These are phyloP conservation scores for Scaptodrosophila latifasciaeformis DNA, from an alignment of 2,888 invertebrate genomes.

Conservation along the genomic window DNA sequence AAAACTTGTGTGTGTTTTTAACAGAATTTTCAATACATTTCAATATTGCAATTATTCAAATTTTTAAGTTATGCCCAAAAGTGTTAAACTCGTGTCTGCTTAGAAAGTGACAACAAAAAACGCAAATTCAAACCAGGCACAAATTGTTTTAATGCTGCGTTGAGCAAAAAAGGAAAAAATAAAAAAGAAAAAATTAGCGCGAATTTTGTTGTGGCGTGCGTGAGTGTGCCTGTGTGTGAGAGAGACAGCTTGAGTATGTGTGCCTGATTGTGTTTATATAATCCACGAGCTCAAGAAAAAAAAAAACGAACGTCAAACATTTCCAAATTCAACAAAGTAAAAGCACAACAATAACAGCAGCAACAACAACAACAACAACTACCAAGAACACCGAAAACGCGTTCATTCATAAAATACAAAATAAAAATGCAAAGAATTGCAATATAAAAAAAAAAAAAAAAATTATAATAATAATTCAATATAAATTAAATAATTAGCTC, in stretches of 20 bases:
- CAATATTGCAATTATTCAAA: no score
- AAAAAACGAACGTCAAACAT: slow-evolving; percentile 1
- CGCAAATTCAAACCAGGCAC: no score
- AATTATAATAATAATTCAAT: no score
- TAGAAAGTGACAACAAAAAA: no score
- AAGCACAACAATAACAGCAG: slow-evolving; percentile 17
- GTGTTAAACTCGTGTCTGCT: no score
- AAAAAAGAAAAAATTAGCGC: neutral
- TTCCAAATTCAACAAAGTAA: slow-evolving; percentile 24
- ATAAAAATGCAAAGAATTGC: no score
- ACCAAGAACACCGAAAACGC: no score
- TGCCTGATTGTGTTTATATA: slow-evolving; percentile 4
- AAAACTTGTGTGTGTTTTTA: slow-evolving; percentile 5
- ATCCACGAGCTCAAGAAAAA: no score
- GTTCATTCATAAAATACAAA: slow-evolving; percentile 28
- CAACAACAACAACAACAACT: slow-evolving; percentile 14
- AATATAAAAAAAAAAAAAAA: slow-evolving; percentile 29
- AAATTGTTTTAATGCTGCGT: neutral
- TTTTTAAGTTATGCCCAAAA: no score
- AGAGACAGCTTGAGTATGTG: no score
- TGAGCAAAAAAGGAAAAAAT: no score
- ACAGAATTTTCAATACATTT: no score
- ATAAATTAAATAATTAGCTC: slow-evolving; percentile 19
- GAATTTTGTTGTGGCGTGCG: neutral
- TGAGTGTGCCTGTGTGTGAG: neutral